Conservation (phyloP, 2,113 vertebrate genomes). For the Malurus alboscapulatus region DNA sequence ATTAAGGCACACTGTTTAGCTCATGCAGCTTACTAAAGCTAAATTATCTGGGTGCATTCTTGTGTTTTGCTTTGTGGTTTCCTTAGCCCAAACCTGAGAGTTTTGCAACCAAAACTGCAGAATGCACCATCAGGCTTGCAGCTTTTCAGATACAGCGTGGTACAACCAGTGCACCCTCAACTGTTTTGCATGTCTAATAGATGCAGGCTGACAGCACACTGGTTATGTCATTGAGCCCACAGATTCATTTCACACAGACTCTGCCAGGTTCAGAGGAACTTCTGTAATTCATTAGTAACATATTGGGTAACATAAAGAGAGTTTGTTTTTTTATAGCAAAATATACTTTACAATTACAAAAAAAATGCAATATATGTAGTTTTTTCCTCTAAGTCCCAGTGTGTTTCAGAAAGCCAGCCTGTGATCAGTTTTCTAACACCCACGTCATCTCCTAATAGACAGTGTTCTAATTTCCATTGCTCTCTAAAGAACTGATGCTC, state of each 20-base stretch:
- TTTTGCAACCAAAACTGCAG: not conserved
- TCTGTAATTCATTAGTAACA: not conserved
- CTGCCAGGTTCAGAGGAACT: not conserved
- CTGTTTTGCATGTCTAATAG: not conserved
- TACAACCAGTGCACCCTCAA: not conserved
- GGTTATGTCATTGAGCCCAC: not conserved
- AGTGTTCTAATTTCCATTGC: not conserved
- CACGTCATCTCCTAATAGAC: not conserved
- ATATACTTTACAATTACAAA: not conserved
- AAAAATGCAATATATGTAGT: not conserved
- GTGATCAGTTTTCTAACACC: not conserved
- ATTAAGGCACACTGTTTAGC: not conserved
- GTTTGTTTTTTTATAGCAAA: not conserved
- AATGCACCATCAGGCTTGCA: not conserved
- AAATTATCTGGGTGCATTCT: not conserved
- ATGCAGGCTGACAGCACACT: not conserved
- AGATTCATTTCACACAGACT: not conserved
- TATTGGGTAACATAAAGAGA: not conserved
- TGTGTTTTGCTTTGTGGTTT: not conserved
- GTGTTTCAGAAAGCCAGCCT: not conserved
- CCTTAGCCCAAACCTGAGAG: not conserved
- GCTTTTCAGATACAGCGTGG: accelerated
- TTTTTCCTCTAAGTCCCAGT: not conserved
- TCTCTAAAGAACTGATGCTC: not conserved
- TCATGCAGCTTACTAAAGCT: not conserved